These are phyloP conservation scores for Falco naumanni DNA, from an alignment of 2,797 vertebrate genomes.

Conservation along the genomic window DNA sequence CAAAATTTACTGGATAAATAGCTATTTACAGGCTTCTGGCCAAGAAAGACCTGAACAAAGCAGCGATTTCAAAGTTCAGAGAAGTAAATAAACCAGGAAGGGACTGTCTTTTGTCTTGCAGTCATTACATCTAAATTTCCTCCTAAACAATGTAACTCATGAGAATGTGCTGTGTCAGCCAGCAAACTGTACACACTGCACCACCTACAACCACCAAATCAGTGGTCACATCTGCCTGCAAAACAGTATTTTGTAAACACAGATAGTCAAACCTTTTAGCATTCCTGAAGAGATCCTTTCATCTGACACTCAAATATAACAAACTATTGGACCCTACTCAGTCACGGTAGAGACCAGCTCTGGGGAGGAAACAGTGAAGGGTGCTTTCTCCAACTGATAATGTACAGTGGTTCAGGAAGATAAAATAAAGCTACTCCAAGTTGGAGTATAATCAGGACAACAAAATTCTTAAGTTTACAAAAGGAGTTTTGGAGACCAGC, in stretches of 20 bases:
- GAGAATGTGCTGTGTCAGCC: background rate
- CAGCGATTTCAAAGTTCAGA: conserved; percentile 16
- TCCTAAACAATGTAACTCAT: background rate
- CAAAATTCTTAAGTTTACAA: background rate
- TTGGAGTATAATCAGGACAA: background rate
- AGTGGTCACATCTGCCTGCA: background rate
- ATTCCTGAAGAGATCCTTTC: background rate
- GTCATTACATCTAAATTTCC: conserved; percentile 21
- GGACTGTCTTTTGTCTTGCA: conserved; percentile 17
- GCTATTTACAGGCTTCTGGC: conserved; percentile 5
- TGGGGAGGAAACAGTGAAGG: conserved; percentile 2
- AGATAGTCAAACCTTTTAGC: background rate
- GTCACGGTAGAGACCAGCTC: accelerated
- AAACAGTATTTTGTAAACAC: background rate
- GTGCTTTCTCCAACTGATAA: background rate
- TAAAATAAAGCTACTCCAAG: background rate
- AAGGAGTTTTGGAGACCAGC: background rate
- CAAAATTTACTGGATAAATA: conserved; percentile 9
- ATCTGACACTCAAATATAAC: background rate
- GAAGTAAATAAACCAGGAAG: background rate
- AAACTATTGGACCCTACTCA: background rate
- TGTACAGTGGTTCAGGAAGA: background rate
- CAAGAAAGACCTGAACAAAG: conserved; percentile 43
- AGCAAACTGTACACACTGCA: background rate
- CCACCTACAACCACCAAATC: background rate